Evolutionary conservation across 2,888 invertebrate species (phyloP).

Genomic region (Eupeodes luniger): DNA sequence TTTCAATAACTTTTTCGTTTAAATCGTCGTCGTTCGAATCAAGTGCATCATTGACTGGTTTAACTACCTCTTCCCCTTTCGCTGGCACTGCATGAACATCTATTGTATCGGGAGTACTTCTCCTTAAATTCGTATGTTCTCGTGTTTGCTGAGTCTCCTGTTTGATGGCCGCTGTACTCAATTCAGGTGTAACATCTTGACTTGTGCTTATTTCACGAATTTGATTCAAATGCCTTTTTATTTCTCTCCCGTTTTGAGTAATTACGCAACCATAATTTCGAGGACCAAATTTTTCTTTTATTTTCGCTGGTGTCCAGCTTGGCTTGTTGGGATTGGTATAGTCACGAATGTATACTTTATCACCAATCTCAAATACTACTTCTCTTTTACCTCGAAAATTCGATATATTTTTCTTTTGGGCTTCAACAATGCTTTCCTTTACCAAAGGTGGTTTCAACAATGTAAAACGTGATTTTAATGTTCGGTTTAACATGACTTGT

Average conservation of each 20-base stretch:
- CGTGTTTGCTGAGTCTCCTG: slow-evolving; percentile 8
- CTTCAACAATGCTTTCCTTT: slow-evolving; percentile 46
- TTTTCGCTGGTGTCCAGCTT: too few relatives aligned
- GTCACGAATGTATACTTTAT: slow-evolving; percentile 58
- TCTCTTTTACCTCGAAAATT: slow-evolving; percentile 58
- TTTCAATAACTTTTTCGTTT: too few relatives aligned
- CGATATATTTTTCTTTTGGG: too few relatives aligned
- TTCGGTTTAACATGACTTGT: too few relatives aligned
- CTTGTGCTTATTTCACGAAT: slow-evolving; percentile 22
- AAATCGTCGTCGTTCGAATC: too few relatives aligned
- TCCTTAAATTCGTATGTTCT: slow-evolving; percentile 15
- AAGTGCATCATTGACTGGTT: not conserved
- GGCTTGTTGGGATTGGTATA: slow-evolving; percentile 67
- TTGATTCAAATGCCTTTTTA: too few relatives aligned
- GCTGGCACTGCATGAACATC: slow-evolving; percentile 12
- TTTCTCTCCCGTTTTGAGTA: too few relatives aligned
- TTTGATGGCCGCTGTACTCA: slow-evolving; percentile 7
- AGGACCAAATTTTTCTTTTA: too few relatives aligned
- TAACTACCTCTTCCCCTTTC: slow-evolving; percentile 12
- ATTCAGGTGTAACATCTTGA: slow-evolving; percentile 17
- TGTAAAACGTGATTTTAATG: slow-evolving; percentile 58
- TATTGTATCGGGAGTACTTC: too few relatives aligned
- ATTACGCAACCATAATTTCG: too few relatives aligned
- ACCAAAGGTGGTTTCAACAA: slow-evolving; percentile 52
- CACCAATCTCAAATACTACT: slow-evolving; percentile 47